Conservation (phyloP, 30 jellyfish, hydroid and myxozoan species). For the Cassiopea xamachana region DNA sequence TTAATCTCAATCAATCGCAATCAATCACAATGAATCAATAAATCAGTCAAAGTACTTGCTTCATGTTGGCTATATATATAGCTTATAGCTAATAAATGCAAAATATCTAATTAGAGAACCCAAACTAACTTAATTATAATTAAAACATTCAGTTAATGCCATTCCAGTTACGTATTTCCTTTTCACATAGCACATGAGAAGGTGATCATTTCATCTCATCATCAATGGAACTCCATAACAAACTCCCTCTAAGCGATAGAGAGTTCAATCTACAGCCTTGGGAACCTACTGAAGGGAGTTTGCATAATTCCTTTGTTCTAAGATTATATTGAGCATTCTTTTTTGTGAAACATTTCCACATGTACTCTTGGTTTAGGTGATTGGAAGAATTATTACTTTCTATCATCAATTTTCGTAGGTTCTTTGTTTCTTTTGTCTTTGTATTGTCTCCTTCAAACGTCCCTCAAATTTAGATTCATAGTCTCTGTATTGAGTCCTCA, state of each 20-base stretch:
- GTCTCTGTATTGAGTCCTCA: conserved; percentile 28
- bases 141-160: conserved; percentile 11
- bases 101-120: too few species aligned
- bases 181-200: neutral
- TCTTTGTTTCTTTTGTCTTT: conserved; percentile 34
- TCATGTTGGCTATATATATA: too few species aligned
- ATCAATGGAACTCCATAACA: conserved; percentile 15
- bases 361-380: conserved; percentile 52
- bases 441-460: conserved; percentile 34
- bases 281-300: conserved; percentile 18
- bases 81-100: too few species aligned
- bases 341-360: conserved; percentile 49
- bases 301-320: conserved; percentile 23
- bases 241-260: conserved; percentile 49
- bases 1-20: too few species aligned
- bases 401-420: conserved; percentile 41
- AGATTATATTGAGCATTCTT: conserved; percentile 46
- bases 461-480: conserved; percentile 51
- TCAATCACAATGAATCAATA: too few species aligned
- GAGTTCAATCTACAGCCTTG: conserved; percentile 47
- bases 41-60: too few species aligned
- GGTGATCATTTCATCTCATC: conserved; percentile 15
- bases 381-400: conserved; percentile 39
- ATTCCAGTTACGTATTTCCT: conserved; percentile 17
- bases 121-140: too few species aligned